A percentile compares a stretch with the other conserved stretches of the same genome.
Conservation (phyloP, 2,888 invertebrate genomes). For the Synanthedon andrenaeformis region DNA sequence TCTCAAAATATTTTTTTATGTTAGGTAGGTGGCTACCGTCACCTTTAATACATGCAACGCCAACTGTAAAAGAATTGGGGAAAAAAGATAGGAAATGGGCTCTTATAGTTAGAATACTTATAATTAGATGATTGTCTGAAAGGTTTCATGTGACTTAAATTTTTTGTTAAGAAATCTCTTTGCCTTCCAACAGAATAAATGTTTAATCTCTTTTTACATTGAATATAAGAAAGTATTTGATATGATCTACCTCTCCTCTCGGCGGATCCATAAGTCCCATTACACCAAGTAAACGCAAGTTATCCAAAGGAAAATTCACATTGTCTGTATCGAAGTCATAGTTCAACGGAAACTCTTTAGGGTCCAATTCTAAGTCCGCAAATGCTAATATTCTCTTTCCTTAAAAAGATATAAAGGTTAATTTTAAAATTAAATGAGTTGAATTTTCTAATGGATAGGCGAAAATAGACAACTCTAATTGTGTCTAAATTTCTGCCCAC, state of each 20-base stretch:
- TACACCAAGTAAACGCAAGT: slow-evolving; percentile 90
- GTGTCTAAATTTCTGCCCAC: not conserved
- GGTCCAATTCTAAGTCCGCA: slow-evolving; percentile 89
- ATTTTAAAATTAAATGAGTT: slow-evolving; percentile 37
- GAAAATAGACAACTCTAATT: not conserved
- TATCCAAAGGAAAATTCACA: slow-evolving; percentile 87
- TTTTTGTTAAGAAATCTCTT: too few relatives aligned
- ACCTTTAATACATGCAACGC: too few relatives aligned
- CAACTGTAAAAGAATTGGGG: too few relatives aligned
- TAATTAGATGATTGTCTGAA: too few relatives aligned
- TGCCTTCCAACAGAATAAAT: too few relatives aligned
- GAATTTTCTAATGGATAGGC: slow-evolving; percentile 17
- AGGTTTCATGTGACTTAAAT: too few relatives aligned
- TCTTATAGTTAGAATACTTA: too few relatives aligned
- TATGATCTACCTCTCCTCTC: slow-evolving; percentile 33
- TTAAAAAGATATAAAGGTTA: slow-evolving; percentile 14
- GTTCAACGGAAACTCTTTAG: slow-evolving; percentile 86
- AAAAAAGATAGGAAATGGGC: too few relatives aligned
- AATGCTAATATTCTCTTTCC: slow-evolving; percentile 92
- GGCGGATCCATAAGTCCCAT: slow-evolving; percentile 99
- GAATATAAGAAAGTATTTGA: too few relatives aligned
- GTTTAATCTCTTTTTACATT: too few relatives aligned
- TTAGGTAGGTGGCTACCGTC: too few relatives aligned
- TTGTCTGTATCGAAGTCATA: slow-evolving; percentile 90
- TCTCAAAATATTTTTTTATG: too few relatives aligned